Evolutionary conservation across 2,113 vertebrate species (phyloP).

Genomic region (Megalops atlanticus): DNA sequence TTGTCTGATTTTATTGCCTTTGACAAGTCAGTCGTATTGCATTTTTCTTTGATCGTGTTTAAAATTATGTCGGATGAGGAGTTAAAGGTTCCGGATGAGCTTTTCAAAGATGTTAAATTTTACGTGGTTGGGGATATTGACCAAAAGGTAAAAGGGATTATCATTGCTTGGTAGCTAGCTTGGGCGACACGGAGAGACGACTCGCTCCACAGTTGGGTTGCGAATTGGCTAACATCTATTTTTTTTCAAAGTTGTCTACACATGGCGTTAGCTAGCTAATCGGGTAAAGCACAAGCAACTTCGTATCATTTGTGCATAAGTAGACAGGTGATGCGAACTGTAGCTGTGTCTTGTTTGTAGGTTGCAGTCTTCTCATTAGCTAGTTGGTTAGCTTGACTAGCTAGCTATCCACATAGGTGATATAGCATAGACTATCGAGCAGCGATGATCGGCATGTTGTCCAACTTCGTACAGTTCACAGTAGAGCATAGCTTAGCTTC

Average conservation of each 20-base stretch:
- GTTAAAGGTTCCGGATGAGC: slow-evolving; percentile 79
- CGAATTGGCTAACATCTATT: background rate
- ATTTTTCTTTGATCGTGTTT: background rate
- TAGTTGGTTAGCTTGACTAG: background rate
- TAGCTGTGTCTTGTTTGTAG: too few species aligned
- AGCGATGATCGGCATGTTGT: background rate
- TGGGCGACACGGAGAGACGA: slow-evolving; percentile 1
- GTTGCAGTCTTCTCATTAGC: background rate
- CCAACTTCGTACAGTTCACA: background rate
- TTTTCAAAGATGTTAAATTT: slow-evolving; percentile 96
- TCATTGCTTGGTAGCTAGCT: slow-evolving; percentile 51
- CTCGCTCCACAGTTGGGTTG: background rate
- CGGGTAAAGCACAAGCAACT: background rate
- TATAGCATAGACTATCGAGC: too few species aligned
- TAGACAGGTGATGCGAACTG: too few species aligned
- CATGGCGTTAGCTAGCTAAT: slow-evolving; percentile 35
- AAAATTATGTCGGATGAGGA: slow-evolving; percentile 75
- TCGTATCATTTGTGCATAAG: too few species aligned
- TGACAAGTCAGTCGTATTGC: background rate
- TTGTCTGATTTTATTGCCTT: slow-evolving; percentile 11
- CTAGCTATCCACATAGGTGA: background rate
- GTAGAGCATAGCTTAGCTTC: background rate
- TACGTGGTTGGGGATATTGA: slow-evolving; percentile 95
- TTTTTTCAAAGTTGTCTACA: background rate
- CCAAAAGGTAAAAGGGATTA: slow-evolving; percentile 78